Conservation (phyloP, 2,113 vertebrate species). For the Meleagris gallopavo region DNA sequence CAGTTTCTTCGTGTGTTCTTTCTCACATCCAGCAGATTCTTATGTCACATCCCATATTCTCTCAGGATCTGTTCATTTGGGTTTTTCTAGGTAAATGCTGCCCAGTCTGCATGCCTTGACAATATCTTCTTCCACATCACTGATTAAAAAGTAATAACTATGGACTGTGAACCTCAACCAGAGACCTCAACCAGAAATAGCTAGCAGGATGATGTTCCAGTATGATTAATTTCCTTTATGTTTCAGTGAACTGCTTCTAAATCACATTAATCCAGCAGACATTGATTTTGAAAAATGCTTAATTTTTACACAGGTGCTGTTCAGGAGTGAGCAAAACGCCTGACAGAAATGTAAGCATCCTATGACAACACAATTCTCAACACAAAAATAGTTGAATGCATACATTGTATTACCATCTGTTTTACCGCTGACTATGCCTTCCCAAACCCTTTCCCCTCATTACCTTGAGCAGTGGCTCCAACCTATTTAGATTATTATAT, state of each 20-base stretch:
- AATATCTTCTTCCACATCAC: background rate
- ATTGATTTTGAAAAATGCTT: background rate
- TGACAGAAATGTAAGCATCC: background rate
- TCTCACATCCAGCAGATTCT: background rate
- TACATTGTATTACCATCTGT: background rate
- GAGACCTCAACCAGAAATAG: background rate
- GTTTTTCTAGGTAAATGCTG: background rate
- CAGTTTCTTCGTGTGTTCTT: background rate
- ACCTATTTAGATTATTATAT: background rate
- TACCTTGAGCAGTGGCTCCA: background rate
- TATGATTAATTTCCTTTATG: background rate
- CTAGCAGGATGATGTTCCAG: background rate
- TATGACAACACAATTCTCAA: background rate
- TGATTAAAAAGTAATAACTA: background rate
- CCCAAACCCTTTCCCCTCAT: background rate
- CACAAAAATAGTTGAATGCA: background rate
- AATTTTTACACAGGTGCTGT: background rate
- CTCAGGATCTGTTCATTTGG: background rate
- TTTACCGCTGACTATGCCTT: background rate
- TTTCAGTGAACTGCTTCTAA: background rate
- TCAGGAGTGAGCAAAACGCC: background rate
- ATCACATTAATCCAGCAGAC: background rate
- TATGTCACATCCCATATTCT: background rate
- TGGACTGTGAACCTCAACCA: background rate
- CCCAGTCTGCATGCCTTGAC: background rate